Evolutionary conservation across 2,113 vertebrate species (phyloP).

Genomic region (Perca flavescens): DNA sequence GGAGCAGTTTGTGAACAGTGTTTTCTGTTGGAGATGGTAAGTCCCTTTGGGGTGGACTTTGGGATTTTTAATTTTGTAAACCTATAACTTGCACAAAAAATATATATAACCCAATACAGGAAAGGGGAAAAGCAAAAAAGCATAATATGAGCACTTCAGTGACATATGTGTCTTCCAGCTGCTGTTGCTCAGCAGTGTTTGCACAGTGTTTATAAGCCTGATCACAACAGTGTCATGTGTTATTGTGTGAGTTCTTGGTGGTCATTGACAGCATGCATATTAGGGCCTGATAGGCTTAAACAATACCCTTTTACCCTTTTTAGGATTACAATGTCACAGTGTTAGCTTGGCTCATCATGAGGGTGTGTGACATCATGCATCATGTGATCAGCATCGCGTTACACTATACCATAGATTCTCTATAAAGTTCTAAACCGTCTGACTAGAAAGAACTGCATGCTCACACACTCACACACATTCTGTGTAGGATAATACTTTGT

Average conservation of each 20-base stretch:
- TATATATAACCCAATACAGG: too few relatives aligned
- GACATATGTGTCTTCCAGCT: slow-evolving; percentile 1
- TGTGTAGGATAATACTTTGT: not conserved
- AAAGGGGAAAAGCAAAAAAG: too few relatives aligned
- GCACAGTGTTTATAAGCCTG: slow-evolving; percentile 4
- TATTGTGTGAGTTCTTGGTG: not conserved
- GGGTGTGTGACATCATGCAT: slow-evolving; percentile 9
- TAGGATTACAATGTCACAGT: slow-evolving; percentile 26
- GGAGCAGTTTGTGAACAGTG: too few relatives aligned
- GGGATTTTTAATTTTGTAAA: too few relatives aligned
- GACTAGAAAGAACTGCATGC: not conserved
- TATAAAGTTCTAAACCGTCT: too few relatives aligned
- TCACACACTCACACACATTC: not conserved
- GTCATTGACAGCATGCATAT: slow-evolving; percentile 11
- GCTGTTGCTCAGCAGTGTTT: not conserved
- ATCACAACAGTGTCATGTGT: slow-evolving; percentile 26
- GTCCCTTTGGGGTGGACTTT: too few relatives aligned
- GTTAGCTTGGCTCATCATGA: slow-evolving; percentile 38
- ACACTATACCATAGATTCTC: not conserved
- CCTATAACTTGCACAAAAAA: too few relatives aligned
- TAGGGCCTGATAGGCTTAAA: slow-evolving; percentile 1
- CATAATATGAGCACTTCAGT: not conserved
- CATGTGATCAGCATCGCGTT: slow-evolving; percentile 6
- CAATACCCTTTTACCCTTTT: too few relatives aligned
- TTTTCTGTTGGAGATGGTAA: too few relatives aligned